Percentiles rank a stretch among this genome's conserved stretches.
These are phyloP conservation scores for Paradisaea rubra DNA, from an alignment of 2,113 vertebrate species.

Conservation along the genomic window DNA sequence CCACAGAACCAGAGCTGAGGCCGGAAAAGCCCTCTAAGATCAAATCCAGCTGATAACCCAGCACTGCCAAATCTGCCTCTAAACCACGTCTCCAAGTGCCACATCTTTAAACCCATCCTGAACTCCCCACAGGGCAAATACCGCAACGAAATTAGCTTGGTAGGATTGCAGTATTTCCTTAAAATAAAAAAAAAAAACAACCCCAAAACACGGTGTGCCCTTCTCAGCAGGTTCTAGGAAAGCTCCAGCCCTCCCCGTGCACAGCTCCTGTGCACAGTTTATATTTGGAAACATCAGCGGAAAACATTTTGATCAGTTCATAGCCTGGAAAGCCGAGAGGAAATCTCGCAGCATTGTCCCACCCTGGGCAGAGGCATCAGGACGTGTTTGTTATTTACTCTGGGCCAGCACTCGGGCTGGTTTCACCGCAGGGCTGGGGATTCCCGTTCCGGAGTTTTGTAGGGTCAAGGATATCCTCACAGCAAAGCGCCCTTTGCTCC, in stretches of 20 bases:
- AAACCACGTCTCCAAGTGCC: not conserved
- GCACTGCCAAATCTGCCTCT: not conserved
- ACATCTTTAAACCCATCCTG: not conserved
- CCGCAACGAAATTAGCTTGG: accelerated
- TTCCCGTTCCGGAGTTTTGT: accelerated
- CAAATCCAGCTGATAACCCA: not conserved
- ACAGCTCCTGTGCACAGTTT: not conserved
- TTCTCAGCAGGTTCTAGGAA: not conserved
- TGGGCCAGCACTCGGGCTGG: not conserved
- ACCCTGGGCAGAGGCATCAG: not conserved
- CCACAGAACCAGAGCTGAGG: not conserved
- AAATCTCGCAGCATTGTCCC: not conserved
- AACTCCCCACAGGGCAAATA: not conserved
- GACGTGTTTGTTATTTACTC: not conserved
- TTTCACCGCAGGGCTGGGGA: accelerated
- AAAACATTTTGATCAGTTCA: not conserved
- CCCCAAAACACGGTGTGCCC: not conserved
- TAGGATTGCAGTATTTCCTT: not conserved
- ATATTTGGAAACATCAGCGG: not conserved
- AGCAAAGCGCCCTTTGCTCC: not conserved
- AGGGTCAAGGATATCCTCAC: not conserved
- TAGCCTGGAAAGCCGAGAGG: not conserved
- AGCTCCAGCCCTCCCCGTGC: not conserved
- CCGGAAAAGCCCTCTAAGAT: not conserved
- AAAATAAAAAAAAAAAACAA: not conserved